A percentile compares a stretch with the other conserved stretches of the same genome.
phyloP scores from a whole-genome alignment of 2,888 invertebrate genomes.

The Sclerodermus sp. region DNA sequence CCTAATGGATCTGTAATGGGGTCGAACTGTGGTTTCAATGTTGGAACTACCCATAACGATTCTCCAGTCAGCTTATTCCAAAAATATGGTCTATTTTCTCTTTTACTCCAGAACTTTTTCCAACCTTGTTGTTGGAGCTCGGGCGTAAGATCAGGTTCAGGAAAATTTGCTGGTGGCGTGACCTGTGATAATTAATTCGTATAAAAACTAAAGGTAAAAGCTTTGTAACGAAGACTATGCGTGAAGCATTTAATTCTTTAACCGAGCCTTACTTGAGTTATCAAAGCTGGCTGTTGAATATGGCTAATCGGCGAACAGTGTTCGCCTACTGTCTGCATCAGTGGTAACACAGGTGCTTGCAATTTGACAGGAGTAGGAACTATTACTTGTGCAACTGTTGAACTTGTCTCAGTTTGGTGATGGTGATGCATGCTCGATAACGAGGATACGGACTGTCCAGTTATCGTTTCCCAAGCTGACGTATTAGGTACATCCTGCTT shows the following conservation, averaged over 20 bases:
- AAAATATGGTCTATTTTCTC: conserved; percentile 93
- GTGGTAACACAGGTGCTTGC: conserved; percentile 46
- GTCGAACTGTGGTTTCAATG: conserved; percentile 79
- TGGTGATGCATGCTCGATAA: conserved; percentile 39
- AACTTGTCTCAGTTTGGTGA: conserved; percentile 45
- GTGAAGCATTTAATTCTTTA: background rate
- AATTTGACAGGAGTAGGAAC: conserved; percentile 59
- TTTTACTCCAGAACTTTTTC: conserved; percentile 95
- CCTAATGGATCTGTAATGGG: conserved; percentile 90
- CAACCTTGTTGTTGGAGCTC: conserved; percentile 86
- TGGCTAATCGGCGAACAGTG: conserved; percentile 48
- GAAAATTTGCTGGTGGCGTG: conserved; percentile 42
- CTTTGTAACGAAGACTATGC: background rate
- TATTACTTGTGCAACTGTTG: conserved; percentile 50
- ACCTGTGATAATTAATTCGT: conserved; percentile 18
- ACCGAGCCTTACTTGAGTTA: conserved; percentile 36
- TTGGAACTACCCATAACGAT: conserved; percentile 96
- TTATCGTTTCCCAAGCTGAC: conserved; percentile 56
- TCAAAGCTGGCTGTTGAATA: conserved; percentile 49
- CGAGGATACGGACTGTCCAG: conserved; percentile 38
- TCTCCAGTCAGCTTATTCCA: conserved; percentile 96
- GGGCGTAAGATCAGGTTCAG: conserved; percentile 63
- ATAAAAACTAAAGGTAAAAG: background rate
- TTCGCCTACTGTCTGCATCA: conserved; percentile 43
- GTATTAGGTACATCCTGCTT: conserved; percentile 56